Evolutionary conservation across 2,888 invertebrate genomes (phyloP), one percentile per base, ranked within the genome.

Genomic region (Elegia similella): DNA sequence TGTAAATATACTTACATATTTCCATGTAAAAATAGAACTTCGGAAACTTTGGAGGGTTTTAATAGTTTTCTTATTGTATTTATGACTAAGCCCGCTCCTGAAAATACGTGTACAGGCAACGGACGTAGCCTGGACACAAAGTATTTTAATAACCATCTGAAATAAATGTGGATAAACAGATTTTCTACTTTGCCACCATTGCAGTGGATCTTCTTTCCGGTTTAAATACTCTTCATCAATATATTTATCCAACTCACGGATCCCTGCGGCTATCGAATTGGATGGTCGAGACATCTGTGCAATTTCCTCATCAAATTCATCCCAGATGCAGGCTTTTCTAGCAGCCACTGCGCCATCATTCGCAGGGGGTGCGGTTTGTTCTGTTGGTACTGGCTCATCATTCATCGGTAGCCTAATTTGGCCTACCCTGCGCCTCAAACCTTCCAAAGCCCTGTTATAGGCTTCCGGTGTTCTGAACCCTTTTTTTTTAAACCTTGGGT

Each of bases 181-280:
- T 57, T 46, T 54, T 17, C 60, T 13, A 6, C 32, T 57, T 2
- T 57, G 48, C 64, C 62, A 59, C 64, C 64, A 64, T 43, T 66
- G 61, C 5, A 58, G 15, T 34, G 68, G 66, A 62, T 66, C 60
- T 56, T 60, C 62, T 29, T 56, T 62, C 42, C 63, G 29, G 23
- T 56, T 12, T 29, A 66, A 13, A 30, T 60, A 60, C 42, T 60
- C 58, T 42, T 67, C 68, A 34, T 68, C 46, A 8, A 71, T 42
- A 58, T 66, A 69, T 61, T 66, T 64, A 17, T 68, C 65, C 0
- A 68, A 15, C 56, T 68, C 66, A 0, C 61, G 48, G 23, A 68
- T 65, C 17, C 61, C 67, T 7, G 62, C 62, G 48, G 66, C 60
- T 17, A 50, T 12, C 43, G 57, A 54, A 56, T 63, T 65, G 53